Conservation (phyloP, 2,797 vertebrate species). For the Danio jaintianensis region DNA sequence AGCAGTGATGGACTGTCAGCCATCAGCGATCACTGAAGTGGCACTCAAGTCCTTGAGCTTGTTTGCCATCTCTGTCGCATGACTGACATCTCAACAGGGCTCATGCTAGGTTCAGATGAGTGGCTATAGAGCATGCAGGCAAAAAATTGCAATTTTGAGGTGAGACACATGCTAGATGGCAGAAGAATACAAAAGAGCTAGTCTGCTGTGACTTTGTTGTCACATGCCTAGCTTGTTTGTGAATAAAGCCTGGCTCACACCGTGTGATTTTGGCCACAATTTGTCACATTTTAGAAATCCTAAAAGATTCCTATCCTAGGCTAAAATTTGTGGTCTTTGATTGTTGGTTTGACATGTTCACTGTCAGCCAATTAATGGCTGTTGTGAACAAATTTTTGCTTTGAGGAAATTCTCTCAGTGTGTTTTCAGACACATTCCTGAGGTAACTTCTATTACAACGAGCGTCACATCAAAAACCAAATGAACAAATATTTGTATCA, state of each 20-base stretch:
- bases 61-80: constrained; percentile 47
- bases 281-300: too few relatives aligned
- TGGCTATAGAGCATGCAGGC: constrained; percentile 52
- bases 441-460: too few relatives aligned
- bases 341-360: too few relatives aligned
- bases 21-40: constrained; percentile 32
- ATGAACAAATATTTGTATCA: too few relatives aligned
- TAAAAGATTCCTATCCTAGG: too few relatives aligned
- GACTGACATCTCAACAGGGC: constrained; percentile 46
- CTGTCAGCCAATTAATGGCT: too few relatives aligned
- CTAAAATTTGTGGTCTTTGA: too few relatives aligned
- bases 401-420: too few relatives aligned
- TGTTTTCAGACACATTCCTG: too few relatives aligned
- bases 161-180: constrained; percentile 62
- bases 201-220: not conserved
- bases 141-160: constrained; percentile 57
- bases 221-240: constrained; percentile 2
- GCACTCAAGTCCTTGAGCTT: constrained; percentile 37
- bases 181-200: constrained; percentile 58
- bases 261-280: too few relatives aligned
- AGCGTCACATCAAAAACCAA: too few relatives aligned
- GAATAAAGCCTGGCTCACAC: not conserved
- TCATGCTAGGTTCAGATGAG: constrained; percentile 19
- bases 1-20: constrained; percentile 38
- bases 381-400: too few relatives aligned